phyloP scores from a whole-genome alignment of 2,113 vertebrate genomes.

The Corydoras sp. region DNA sequence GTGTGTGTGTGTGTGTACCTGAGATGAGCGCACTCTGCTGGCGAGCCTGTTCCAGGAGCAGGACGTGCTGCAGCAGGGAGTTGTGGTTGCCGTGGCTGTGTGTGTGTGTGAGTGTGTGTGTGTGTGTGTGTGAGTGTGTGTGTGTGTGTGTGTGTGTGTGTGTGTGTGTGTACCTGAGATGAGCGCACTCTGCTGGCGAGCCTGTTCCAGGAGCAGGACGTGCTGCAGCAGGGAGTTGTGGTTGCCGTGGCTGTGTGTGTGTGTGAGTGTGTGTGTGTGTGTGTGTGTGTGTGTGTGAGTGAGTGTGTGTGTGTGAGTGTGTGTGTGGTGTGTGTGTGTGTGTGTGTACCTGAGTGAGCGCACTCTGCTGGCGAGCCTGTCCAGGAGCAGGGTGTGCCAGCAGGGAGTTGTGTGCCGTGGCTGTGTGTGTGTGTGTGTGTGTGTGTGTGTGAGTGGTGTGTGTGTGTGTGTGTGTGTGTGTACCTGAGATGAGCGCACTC shows the following conservation, averaged over 20 bases:
- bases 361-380: constrained; percentile 88
- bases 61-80: too few species aligned
- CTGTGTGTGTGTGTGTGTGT: too few species aligned
- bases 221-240: constrained; percentile 88
- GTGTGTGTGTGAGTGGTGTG: too few species aligned
- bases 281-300: constrained; percentile 16
- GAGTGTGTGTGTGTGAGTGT: constrained; percentile 12
- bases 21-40: too few species aligned
- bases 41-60: too few species aligned
- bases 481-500: too few species aligned
- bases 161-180: constrained; percentile 69
- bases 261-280: too few species aligned
- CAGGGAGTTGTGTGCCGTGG: constrained; percentile 76
- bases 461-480: too few species aligned
- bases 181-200: constrained; percentile 86
- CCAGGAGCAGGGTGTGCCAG: constrained; percentile 84
- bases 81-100: too few species aligned
- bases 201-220: constrained; percentile 87
- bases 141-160: constrained; percentile 10
- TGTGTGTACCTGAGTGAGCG: constrained; percentile 79
- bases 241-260: constrained; percentile 60
- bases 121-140: constrained; percentile 22
- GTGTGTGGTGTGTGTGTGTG: constrained; percentile 17
- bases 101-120: not conserved
- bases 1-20: too few species aligned